A percentile compares a stretch with the other conserved stretches of the same genome.
Evolutionary conservation across 2,797 vertebrate species (phyloP).

Genomic region (Coluber constrictor): DNA sequence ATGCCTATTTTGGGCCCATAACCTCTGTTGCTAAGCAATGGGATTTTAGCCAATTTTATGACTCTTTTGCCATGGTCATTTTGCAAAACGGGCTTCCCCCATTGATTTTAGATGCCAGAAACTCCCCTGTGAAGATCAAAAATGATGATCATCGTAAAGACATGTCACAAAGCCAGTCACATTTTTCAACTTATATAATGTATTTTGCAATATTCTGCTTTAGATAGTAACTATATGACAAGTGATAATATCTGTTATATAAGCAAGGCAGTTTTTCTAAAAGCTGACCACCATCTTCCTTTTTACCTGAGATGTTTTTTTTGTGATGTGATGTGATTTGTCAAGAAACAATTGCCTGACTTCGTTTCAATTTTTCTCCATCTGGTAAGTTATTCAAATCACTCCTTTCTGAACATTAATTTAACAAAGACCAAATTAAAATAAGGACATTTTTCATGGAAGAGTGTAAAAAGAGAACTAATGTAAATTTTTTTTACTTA

Average conservation of each 20-base stretch:
- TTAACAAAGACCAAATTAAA: slow-evolving; percentile 59
- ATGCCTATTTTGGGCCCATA: background rate
- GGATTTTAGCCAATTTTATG: background rate
- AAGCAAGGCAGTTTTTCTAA: slow-evolving; percentile 35
- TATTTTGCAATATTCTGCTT: slow-evolving; percentile 40
- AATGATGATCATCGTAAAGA: background rate
- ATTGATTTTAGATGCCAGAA: background rate
- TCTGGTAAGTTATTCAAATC: slow-evolving; percentile 56
- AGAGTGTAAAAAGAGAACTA: slow-evolving; percentile 82
- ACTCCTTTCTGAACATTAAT: slow-evolving; percentile 39
- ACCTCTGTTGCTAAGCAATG: background rate
- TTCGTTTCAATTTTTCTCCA: slow-evolving; percentile 38
- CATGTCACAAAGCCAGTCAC: slow-evolving; percentile 36
- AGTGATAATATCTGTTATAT: slow-evolving; percentile 60
- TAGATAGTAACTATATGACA: slow-evolving; percentile 61
- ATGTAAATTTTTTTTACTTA: slow-evolving; percentile 88
- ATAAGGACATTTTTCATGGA: slow-evolving; percentile 53
- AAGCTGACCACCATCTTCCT: slow-evolving; percentile 36
- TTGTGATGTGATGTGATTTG: slow-evolving; percentile 35
- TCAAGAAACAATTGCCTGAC: slow-evolving; percentile 45
- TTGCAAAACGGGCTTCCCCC: background rate
- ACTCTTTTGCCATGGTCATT: background rate
- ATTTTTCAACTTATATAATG: slow-evolving; percentile 52
- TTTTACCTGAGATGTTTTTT: slow-evolving; percentile 49
- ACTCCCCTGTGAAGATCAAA: background rate